Evolutionary conservation across 2,888 invertebrate species (phyloP).

Genomic region (Trypoxylon attenuatum): DNA sequence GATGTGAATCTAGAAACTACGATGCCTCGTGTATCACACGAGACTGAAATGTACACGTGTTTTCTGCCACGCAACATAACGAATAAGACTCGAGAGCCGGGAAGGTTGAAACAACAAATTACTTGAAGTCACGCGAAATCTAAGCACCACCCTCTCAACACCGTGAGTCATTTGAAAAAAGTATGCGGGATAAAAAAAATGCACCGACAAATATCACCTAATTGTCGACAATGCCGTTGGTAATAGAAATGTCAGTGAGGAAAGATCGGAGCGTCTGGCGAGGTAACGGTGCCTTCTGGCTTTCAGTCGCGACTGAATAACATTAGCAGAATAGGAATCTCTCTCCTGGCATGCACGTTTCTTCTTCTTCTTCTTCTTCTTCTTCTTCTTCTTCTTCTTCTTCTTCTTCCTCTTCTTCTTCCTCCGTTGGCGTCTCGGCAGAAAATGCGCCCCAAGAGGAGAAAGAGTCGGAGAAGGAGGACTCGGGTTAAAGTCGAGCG

Average conservation of each 20-base stretch:
- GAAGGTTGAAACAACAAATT: not conserved
- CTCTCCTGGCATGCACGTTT: conserved; percentile 17
- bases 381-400: too few species aligned
- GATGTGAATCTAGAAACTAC: too few species aligned
- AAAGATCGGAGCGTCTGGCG: not conserved
- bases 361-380: conserved; percentile 13
- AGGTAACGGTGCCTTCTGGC: conserved; percentile 15
- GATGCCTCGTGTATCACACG: too few species aligned
- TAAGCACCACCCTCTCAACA: too few species aligned
- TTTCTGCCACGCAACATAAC: too few species aligned
- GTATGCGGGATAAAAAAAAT: not conserved
- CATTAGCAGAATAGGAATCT: conserved; percentile 24
- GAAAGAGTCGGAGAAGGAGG: not conserved
- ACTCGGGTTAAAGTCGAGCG: conserved; percentile 3
- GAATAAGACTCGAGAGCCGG: too few species aligned
- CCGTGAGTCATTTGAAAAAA: not conserved
- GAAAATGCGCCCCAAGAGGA: conserved; percentile 12
- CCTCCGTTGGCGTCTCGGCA: too few species aligned
- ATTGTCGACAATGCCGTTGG: conserved; percentile 31
- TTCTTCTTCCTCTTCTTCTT: too few species aligned
- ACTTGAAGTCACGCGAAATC: too few species aligned
- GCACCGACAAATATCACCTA: conserved; percentile 15
- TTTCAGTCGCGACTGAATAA: conserved; percentile 23
- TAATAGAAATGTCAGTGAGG: not conserved
- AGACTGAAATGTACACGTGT: too few species aligned